A percentile compares a stretch with the other conserved stretches of the same genome.
phyloP scores from a whole-genome alignment of 2,888 invertebrate genomes.

The Melikaiella ostensackeni region DNA sequence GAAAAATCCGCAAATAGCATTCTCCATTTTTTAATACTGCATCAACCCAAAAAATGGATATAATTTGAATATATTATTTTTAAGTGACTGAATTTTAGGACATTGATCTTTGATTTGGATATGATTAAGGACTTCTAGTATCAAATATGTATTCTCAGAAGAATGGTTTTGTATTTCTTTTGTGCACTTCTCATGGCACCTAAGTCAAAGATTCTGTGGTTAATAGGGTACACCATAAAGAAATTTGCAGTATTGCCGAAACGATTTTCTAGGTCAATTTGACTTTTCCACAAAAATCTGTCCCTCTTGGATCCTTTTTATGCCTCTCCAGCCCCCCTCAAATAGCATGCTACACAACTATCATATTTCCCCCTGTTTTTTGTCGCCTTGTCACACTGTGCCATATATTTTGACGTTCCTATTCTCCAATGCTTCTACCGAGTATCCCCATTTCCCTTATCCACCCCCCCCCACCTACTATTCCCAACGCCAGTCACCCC shows the following conservation, averaged over 20 bases:
- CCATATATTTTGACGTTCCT: constrained; percentile 69
- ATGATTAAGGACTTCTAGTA: too few relatives aligned
- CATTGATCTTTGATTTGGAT: too few relatives aligned
- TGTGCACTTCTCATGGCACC: neutral
- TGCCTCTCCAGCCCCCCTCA: constrained; percentile 50
- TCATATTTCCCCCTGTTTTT: constrained; percentile 69
- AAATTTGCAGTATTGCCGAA: neutral
- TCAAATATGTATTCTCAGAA: too few relatives aligned
- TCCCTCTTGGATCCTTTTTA: constrained; percentile 47
- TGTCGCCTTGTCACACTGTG: constrained; percentile 64
- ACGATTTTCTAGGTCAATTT: constrained; percentile 39
- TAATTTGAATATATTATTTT: neutral
- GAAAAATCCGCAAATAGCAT: neutral
- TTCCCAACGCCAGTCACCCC: constrained; percentile 49
- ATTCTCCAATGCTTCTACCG: constrained; percentile 58
- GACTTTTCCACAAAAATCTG: constrained; percentile 49
- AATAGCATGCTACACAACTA: constrained; percentile 68
- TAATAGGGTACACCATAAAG: neutral
- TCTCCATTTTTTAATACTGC: constrained; percentile 1
- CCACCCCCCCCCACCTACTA: constrained; percentile 46
- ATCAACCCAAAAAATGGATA: neutral
- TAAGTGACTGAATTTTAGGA: too few relatives aligned
- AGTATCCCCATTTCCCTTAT: constrained; percentile 55
- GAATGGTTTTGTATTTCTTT: neutral
- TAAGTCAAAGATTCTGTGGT: neutral